Conservation (phyloP, 2,888 invertebrate species). For the Prosopocoilus inquinatus region DNA sequence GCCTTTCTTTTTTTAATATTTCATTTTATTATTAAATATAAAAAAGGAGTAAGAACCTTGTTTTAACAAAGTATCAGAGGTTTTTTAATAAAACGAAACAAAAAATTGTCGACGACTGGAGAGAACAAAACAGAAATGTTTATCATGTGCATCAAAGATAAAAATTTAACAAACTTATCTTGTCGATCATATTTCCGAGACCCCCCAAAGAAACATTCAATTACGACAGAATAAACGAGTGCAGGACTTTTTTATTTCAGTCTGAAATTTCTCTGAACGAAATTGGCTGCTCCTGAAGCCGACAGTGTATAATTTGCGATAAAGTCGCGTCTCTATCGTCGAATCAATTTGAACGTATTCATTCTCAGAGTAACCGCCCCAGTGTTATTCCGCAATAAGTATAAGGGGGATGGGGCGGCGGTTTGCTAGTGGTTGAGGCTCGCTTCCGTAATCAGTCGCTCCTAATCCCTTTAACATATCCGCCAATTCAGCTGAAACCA, state of each 20-base stretch:
- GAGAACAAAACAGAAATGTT: too few species aligned
- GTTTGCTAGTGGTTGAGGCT: constrained; percentile 27
- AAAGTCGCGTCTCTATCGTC: not conserved
- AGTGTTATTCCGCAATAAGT: constrained; percentile 23
- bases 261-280: not conserved
- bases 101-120: too few species aligned
- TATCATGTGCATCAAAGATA: too few species aligned
- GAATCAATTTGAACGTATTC: constrained; percentile 1
- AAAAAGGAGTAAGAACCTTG: too few species aligned
- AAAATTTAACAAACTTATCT: too few species aligned
- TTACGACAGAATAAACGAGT: too few species aligned
- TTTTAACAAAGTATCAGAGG: too few species aligned
- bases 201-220: too few species aligned
- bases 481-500: constrained; percentile 19
- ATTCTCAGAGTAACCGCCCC: constrained; percentile 12
- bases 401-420: constrained; percentile 23
- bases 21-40: too few species aligned
- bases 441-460: constrained; percentile 38
- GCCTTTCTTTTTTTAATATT: too few species aligned
- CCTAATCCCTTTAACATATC: constrained; percentile 32
- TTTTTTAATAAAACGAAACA: too few species aligned
- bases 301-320: not conserved
- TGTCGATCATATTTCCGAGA: too few species aligned
- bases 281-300: not conserved
- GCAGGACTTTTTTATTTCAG: not conserved